Evolutionary conservation across 2,888 invertebrate species (phyloP).

Genomic region (Podotricha telesiphe): DNA sequence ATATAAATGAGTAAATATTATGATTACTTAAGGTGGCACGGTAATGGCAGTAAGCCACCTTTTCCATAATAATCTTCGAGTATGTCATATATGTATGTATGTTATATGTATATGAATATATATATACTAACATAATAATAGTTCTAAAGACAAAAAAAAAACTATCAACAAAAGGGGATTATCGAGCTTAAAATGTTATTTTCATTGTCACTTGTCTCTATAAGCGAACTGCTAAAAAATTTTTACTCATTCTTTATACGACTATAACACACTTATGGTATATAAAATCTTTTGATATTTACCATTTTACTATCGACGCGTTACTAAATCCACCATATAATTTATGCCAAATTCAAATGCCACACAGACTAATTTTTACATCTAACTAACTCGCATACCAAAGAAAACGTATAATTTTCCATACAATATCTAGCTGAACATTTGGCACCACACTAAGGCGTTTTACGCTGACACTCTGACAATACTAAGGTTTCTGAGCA

Average conservation of each 20-base stretch:
- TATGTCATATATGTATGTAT: constrained; percentile 1
- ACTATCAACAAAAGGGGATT: background rate
- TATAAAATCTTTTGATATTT: constrained; percentile 22
- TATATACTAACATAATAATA: background rate
- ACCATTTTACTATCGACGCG: constrained; percentile 18
- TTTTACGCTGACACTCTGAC: constrained; percentile 71
- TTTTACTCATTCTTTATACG: constrained; percentile 9
- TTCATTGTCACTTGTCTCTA: constrained; percentile 3
- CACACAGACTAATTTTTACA: constrained; percentile 18
- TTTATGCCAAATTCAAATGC: constrained; percentile 10
- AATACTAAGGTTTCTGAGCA: constrained; percentile 78
- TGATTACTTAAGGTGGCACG: constrained; percentile 51
- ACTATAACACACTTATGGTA: constrained; percentile 17
- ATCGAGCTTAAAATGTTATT: background rate
- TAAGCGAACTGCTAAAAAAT: constrained; percentile 12
- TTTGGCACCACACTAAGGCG: constrained; percentile 82
- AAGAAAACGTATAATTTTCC: constrained; percentile 52
- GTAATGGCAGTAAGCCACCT: constrained; percentile 59
- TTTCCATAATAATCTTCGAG: constrained; percentile 46
- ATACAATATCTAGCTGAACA: constrained; percentile 57
- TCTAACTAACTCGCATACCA: constrained; percentile 49
- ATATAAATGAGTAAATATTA: constrained; percentile 39
- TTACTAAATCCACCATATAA: constrained; percentile 5
- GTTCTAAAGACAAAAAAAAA: constrained; percentile 2
- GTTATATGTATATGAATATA: background rate